Evolutionary conservation across 2,888 invertebrate species (phyloP), one percentile per base, ranked within the genome.

Genomic region (Lingula anatina): DNA sequence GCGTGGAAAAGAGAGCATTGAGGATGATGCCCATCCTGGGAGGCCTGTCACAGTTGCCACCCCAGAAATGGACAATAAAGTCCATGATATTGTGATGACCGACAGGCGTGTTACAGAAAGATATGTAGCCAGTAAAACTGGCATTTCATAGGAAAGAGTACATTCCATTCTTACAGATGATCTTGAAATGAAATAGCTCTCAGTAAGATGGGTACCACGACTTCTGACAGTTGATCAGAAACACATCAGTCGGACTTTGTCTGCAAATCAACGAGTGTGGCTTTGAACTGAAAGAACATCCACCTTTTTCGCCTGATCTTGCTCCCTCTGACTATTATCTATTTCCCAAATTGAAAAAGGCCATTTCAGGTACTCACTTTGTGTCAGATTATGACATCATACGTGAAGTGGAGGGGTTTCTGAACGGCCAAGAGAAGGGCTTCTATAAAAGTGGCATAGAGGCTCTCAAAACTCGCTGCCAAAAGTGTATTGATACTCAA

Each of bases 111-210:
- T 26, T 15, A n/a, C 18, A 25, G 5, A n/a, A n/a, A n/a, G n/a
- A n/a, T n/a, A n/a, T n/a, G n/a, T n/a, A n/a, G 27, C 20, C 31
- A 42, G 24, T 41, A 35, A n/a, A 27, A 36, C 42, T 47, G 47
- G 41, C 3, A 41, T 41, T 47, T 41, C 41, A 31, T 42, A 47
- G 47, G 41, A 31, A 47, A 41, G n/a, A 47, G 27, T 41, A 12
- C 47, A 47, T 40, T 47, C 41, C 35, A 41, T 47, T 41, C 47
- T 47, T 20, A 47, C 47, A 15, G 47, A 47, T 7, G 47, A 47
- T 41, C 25, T 50, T 39, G 25, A 5, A 31, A 46, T 26, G 39
- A 37, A 41, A 43, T 44, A 44, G 38, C 28, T 48, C 25, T 48
- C 48, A 12, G 44, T 27, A 38, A 23, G 42, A n/a, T 48, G 36